These are phyloP conservation scores for Poeciliopsis gracilis DNA, from an alignment of 2,797 vertebrate genomes.

Conservation along the genomic window DNA sequence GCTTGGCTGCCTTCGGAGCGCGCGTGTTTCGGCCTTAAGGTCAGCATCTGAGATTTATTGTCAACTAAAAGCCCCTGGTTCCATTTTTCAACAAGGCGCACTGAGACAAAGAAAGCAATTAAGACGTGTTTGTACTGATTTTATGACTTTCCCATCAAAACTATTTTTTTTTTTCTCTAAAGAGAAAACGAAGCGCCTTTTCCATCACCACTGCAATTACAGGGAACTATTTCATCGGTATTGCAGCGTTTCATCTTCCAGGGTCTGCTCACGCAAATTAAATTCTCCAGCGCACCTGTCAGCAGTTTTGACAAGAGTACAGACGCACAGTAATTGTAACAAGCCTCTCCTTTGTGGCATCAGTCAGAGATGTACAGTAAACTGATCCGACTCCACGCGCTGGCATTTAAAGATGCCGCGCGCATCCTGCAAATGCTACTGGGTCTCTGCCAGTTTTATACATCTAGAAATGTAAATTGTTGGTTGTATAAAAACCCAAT, in stretches of 20 bases:
- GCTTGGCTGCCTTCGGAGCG: slow-evolving; percentile 28
- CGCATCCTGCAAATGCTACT: slow-evolving; percentile 27
- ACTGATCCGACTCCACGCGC: slow-evolving; percentile 40
- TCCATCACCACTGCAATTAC: slow-evolving; percentile 16
- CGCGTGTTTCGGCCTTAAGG: slow-evolving; percentile 12
- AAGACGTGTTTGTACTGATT: slow-evolving; percentile 27
- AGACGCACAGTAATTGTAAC: slow-evolving; percentile 59
- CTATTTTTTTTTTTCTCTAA: neutral
- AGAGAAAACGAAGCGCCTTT: neutral
- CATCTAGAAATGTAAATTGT: neutral
- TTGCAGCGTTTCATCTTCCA: slow-evolving; percentile 32
- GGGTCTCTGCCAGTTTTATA: neutral
- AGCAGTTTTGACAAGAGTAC: slow-evolving; percentile 27
- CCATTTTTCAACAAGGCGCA: slow-evolving; percentile 40
- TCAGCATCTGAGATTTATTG: slow-evolving; percentile 52
- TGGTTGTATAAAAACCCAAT: neutral
- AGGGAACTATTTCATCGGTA: slow-evolving; percentile 26
- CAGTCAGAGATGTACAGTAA: slow-evolving; percentile 49
- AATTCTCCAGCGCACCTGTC: slow-evolving; percentile 37
- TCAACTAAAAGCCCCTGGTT: slow-evolving; percentile 48
- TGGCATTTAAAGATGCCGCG: slow-evolving; percentile 15
- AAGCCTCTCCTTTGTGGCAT: slow-evolving; percentile 53
- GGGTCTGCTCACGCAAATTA: slow-evolving; percentile 41
- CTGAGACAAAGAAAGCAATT: slow-evolving; percentile 54
- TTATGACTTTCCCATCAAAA: slow-evolving; percentile 20